Base-by-base conservation (phyloP, 2,888 invertebrate genomes). In the Apoderus coryli region DNA sequence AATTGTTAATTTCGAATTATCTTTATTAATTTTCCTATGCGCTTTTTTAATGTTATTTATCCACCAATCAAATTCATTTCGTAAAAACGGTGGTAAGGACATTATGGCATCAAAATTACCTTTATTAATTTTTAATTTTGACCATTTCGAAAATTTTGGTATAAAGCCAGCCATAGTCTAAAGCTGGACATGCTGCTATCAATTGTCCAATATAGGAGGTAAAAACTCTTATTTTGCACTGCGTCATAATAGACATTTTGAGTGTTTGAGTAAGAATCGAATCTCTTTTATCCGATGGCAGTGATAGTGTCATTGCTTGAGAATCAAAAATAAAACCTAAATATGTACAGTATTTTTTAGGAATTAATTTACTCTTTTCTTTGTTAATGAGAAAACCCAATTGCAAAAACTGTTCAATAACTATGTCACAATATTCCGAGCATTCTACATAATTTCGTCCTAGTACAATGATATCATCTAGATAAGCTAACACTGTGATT, bases 401-500 rank as follows among this genome's bases (percentile, higher is more conserved):
- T 5, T 23, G n/a, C n/a, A n/a, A n/a, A n/a, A 37, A 15, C n/a
- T 27, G 27, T 2, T 31, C 22, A 9, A 16, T 14, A 3, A 24
- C 3, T 4, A 12, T 13, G 9, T 19, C 16, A 9, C 25, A 25
- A 15, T 32, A 29, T n/a, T 22, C 7, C 6, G 10, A 3, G 23
- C 31, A 35, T 5, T 14, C 16, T 10, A 29, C 22, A 24, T 16
- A 27, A 3, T 35, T 28, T n/a, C 36, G 27, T 7, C 34, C 38
- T 33, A 11, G 37, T 15, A 10, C 38, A 13, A 19, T n/a, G n/a
- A n/a, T n/a, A n/a, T n/a, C n/a, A n/a, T n/a, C n/a, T n/a, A n/a
- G n/a, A 40, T 10, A 16, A 38, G 26, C 37, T 27, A 29, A 41
- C 42, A 33, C 42, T 41, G 14, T 44, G 5, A 38, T 33, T 3